These are phyloP conservation scores for Urocyon cinereoargenteus DNA, from an alignment of 2,797 vertebrate species.

Conservation along the genomic window DNA sequence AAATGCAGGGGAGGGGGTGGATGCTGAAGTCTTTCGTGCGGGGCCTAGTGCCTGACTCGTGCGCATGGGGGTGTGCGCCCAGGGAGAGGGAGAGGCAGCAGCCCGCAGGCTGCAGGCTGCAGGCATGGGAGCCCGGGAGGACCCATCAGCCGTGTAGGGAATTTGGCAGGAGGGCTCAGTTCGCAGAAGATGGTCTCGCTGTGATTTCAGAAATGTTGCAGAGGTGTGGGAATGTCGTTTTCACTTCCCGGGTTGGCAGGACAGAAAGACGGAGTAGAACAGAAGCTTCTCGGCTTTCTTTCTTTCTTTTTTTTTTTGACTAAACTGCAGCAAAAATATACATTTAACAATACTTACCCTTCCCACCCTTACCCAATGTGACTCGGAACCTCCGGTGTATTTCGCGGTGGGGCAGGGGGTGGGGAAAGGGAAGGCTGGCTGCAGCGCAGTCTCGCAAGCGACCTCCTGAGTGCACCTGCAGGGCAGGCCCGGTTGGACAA, in stretches of 20 bases:
- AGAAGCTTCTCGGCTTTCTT: background rate
- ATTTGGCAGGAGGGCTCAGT: background rate
- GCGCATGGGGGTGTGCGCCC: background rate
- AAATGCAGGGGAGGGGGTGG: background rate
- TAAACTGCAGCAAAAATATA: background rate
- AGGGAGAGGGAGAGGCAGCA: background rate
- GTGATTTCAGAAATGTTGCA: conserved; percentile 16
- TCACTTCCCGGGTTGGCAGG: background rate
- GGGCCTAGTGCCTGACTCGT: background rate
- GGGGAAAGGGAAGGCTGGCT: background rate
- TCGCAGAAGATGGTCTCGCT: conserved; percentile 31
- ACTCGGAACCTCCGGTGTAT: background rate
- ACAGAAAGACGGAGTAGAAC: conserved; percentile 30
- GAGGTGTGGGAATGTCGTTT: background rate
- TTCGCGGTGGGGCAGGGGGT: background rate
- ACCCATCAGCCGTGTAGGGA: background rate
- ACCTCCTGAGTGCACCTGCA: background rate
- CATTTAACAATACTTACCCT: background rate
- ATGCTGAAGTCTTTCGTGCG: background rate
- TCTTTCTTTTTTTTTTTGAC: background rate
- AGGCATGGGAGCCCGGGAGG: background rate
- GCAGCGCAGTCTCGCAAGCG: background rate
- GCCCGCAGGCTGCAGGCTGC: background rate
- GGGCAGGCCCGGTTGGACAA: background rate
- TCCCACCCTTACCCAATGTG: background rate